Evolutionary conservation across 2,888 invertebrate genomes (phyloP).

Genomic region (Drosophila pseudotalamancana): DNA sequence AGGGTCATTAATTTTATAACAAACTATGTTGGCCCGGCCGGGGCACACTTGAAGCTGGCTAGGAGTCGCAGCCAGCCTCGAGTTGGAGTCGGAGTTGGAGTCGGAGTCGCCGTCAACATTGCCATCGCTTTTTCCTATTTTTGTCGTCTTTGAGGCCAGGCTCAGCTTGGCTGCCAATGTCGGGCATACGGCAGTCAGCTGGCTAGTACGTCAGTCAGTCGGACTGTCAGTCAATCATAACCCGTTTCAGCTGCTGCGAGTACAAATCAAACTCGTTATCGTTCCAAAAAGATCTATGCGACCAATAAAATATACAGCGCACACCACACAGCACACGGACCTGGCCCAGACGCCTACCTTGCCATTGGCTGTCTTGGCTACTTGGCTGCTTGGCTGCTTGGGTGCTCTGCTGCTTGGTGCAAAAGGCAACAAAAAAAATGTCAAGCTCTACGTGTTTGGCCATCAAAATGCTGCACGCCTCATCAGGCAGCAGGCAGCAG

Average conservation of each 20-base stretch:
- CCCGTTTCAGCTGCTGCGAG: conserved; percentile 70
- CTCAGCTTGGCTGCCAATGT: conserved; percentile 33
- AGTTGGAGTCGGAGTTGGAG: no score
- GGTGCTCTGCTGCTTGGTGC: conserved; percentile 5
- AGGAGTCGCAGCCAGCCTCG: conserved; percentile 5
- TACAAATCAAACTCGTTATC: conserved; percentile 78
- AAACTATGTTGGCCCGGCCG: conserved; percentile 58
- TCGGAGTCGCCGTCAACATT: conserved; percentile 19
- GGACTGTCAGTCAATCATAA: conserved; percentile 76
- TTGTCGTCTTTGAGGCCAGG: conserved; percentile 16
- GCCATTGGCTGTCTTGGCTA: conserved; percentile 36
- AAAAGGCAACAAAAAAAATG: conserved; percentile 41
- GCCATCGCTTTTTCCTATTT: conserved; percentile 11
- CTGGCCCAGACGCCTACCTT: conserved; percentile 60
- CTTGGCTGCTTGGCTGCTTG: background rate
- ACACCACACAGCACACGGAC: conserved; percentile 12
- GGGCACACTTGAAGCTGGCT: conserved; percentile 28
- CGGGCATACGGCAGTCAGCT: conserved; percentile 49
- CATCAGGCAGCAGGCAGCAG: conserved; percentile 47
- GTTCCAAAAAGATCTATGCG: conserved; percentile 70
- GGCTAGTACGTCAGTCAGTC: conserved; percentile 39
- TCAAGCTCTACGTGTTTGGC: conserved; percentile 74
- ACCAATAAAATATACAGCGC: conserved; percentile 71
- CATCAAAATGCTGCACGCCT: conserved; percentile 75
- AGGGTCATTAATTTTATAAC: conserved; percentile 80